phyloP scores from a whole-genome alignment of 2,113 vertebrate genomes.

The Mesitornis unicolor region DNA sequence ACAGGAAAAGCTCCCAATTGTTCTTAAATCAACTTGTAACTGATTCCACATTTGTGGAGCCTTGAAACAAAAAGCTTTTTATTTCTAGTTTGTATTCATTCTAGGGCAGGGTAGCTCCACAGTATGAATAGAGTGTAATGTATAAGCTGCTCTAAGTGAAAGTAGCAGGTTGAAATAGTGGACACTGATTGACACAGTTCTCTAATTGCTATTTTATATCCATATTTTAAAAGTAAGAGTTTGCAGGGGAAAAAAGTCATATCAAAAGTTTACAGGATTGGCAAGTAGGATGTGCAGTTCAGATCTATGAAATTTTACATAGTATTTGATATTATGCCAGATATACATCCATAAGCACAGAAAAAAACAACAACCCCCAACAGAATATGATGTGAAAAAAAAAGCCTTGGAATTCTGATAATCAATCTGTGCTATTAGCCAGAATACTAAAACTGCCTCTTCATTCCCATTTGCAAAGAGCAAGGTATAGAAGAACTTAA shows the following conservation, averaged over 20 bases:
- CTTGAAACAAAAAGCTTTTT: conserved; percentile 73
- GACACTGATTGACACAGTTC: neutral
- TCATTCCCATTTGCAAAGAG: neutral
- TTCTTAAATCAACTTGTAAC: conserved; percentile 75
- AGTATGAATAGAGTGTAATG: conserved; percentile 35
- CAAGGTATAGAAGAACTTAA: neutral
- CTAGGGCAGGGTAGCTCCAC: conserved; percentile 27
- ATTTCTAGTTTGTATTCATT: conserved; percentile 67
- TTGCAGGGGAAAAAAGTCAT: neutral
- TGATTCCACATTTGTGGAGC: conserved; percentile 72
- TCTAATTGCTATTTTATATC: conserved; percentile 12
- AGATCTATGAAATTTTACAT: neutral
- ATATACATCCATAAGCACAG: neutral
- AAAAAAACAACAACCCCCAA: neutral
- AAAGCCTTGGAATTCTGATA: neutral
- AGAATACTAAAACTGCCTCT: neutral
- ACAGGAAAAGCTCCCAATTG: conserved; percentile 75
- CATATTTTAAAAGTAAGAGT: neutral
- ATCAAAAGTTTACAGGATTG: neutral
- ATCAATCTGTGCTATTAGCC: neutral
- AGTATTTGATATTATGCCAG: neutral
- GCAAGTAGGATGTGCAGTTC: neutral
- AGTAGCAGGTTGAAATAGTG: conserved; percentile 27
- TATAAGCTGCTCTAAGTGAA: conserved; percentile 33
- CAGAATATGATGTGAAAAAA: neutral